These are phyloP conservation scores for Mustelus asterias DNA, from an alignment of 2,113 vertebrate species.

Conservation along the genomic window DNA sequence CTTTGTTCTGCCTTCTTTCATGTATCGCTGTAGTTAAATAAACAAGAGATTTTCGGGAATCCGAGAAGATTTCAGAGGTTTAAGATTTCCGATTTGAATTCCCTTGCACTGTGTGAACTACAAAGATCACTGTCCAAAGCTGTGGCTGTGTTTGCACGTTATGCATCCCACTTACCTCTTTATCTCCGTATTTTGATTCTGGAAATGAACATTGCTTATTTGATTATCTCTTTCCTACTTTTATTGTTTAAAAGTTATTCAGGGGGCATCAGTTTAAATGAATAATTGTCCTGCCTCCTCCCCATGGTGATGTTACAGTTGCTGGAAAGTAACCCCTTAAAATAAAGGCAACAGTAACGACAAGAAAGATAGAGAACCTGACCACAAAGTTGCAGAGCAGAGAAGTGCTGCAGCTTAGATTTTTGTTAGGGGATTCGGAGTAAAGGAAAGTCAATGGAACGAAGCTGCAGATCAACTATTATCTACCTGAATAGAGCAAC, in stretches of 20 bases:
- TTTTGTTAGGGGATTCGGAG: background rate
- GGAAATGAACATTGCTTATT: background rate
- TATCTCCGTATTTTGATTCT: background rate
- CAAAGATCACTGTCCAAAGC: background rate
- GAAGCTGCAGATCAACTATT: background rate
- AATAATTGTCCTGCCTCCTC: background rate
- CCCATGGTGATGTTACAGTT: background rate
- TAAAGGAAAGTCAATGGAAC: background rate
- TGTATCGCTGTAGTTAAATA: constrained; percentile 43
- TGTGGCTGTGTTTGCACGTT: too few relatives aligned
- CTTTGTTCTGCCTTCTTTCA: constrained; percentile 52
- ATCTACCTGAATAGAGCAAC: background rate
- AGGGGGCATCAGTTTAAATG: background rate
- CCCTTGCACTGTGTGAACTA: background rate
- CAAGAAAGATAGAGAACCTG: too few relatives aligned
- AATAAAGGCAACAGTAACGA: too few relatives aligned
- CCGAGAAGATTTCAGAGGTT: background rate
- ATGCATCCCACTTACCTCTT: background rate
- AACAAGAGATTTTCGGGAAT: background rate
- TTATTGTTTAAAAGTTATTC: background rate
- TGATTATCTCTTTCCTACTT: background rate
- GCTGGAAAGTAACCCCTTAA: background rate
- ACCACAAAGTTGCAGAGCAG: background rate
- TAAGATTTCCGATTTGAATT: background rate
- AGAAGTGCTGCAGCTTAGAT: background rate